Base-by-base conservation (phyloP, 2,888 invertebrate genomes). In the Archips crataeganus region DNA sequence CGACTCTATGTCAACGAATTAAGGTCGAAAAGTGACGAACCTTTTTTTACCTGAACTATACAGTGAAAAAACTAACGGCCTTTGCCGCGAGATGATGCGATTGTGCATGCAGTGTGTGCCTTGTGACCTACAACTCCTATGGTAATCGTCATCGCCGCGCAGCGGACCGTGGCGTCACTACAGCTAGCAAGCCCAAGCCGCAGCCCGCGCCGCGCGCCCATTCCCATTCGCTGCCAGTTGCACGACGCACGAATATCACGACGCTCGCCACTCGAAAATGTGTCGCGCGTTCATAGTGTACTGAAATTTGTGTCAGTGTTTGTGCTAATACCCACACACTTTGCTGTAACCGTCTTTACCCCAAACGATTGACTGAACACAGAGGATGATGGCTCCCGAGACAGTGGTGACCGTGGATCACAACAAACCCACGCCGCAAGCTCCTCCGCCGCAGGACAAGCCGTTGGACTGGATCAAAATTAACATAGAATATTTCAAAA, bases 321-420 rank as follows among this genome's bases (percentile, higher is more conserved):
- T 87, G 88, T 90, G 87, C 78, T 73, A 64, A 75, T 80, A 78
- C 79, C 77, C 77, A 70, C 77, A 76, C 75, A 78, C 76, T 81
- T 80, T 78, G 15, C 23, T 63, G 70, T 77, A 66, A 75, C 76
- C 69, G 61, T 67, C 67, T 77, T 67, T 79, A 60, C 74, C 68
- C 75, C 79, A 80, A 77, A 49, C 80, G 75, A 74, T 77, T 79
- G 75, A 77, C 79, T 81, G 76, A 69, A 80, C 76, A 74, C 80
- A 85, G 85, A 93, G 86, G 84, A 95, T 95, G 95, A 97, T 97
- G 96, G 97, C 97, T 96, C 97, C 97, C 89, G 97, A 97, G 95
- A 97, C 97, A 85, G 97, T 97, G 85, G 97, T 97, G 84, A 97
- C 96, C 84, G 96, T 97, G 90, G 97, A 97, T 87, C 96, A 96